Conservation (phyloP, 2,797 vertebrate species). For the Scyliorhinus canicula region DNA sequence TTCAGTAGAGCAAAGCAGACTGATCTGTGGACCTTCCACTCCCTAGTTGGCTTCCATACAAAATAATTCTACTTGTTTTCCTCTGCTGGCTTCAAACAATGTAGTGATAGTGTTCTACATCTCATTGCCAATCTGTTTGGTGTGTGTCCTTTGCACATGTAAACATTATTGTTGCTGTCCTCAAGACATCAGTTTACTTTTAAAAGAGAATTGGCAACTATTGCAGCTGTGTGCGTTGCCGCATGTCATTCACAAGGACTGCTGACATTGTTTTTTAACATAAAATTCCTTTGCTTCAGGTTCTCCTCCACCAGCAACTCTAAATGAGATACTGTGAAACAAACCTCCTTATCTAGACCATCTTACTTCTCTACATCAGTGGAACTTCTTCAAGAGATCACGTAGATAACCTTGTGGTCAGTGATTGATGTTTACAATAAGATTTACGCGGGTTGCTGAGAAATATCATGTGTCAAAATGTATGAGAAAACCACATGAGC, state of each 20-base stretch:
- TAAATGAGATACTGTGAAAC: background rate
- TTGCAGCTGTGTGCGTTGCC: background rate
- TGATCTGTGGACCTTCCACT: constrained; percentile 15
- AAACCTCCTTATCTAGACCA: background rate
- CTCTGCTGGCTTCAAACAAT: constrained; percentile 20
- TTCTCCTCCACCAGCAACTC: too few species aligned
- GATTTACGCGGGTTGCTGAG: background rate
- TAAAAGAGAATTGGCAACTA: background rate
- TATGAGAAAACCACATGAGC: background rate
- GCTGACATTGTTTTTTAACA: background rate
- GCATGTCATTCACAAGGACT: background rate
- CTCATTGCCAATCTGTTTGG: background rate
- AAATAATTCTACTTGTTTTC: constrained; percentile 24
- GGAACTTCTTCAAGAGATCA: background rate
- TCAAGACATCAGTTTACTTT: background rate
- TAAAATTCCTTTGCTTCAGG: background rate
- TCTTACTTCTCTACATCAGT: background rate
- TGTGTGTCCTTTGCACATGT: background rate
- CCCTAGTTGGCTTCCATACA: constrained; percentile 21
- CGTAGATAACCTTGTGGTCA: background rate
- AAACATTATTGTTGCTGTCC: constrained; percentile 6
- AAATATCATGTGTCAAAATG: background rate
- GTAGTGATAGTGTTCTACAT: background rate
- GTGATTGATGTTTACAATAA: background rate
- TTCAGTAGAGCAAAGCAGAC: constrained; percentile 20